Percentiles rank a stretch among this genome's conserved stretches.
phyloP scores from a whole-genome alignment of 2,113 vertebrate species.

The Rhinopomastus cyanomelas region DNA sequence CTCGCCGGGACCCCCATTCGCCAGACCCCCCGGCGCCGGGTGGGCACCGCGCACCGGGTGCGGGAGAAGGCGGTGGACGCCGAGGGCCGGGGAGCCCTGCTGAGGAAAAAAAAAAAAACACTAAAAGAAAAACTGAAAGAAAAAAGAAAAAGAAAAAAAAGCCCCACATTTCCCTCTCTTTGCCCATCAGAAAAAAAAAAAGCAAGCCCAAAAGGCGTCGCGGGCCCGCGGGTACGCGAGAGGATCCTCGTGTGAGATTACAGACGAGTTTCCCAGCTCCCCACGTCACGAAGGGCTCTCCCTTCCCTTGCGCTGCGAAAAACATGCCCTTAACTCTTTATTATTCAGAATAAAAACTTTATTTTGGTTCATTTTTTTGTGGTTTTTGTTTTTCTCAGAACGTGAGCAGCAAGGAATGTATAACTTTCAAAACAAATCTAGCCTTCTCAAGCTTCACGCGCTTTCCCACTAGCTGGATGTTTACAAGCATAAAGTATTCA shows the following conservation, averaged over 20 bases:
- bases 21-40: neutral
- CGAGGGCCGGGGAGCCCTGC: neutral
- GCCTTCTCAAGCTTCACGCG: slow-evolving; percentile 72
- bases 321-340: slow-evolving; percentile 68
- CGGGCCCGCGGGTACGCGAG: neutral
- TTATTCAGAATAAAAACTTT: slow-evolving; percentile 85
- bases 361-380: slow-evolving; percentile 55
- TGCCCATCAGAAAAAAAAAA: slow-evolving; percentile 8
- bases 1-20: neutral
- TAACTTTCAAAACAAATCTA: slow-evolving; percentile 84
- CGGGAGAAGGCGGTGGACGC: neutral
- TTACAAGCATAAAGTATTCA: slow-evolving; percentile 77
- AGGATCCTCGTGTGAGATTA: slow-evolving; percentile 1
- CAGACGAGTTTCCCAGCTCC: neutral
- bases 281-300: slow-evolving; percentile 24
- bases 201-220: neutral
- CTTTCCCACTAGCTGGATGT: slow-evolving; percentile 71
- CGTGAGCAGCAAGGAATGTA: slow-evolving; percentile 97
- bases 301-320: slow-evolving; percentile 41
- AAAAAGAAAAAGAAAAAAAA: too few species aligned
- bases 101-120: neutral
- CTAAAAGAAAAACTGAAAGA: neutral
- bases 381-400: slow-evolving; percentile 78
- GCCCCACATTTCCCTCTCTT: neutral
- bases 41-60: neutral